A percentile compares a stretch with the other conserved stretches of the same genome.
Conservation (phyloP, 1,140 invertebrate genomes). For the Diabrotica virgifera region DNA sequence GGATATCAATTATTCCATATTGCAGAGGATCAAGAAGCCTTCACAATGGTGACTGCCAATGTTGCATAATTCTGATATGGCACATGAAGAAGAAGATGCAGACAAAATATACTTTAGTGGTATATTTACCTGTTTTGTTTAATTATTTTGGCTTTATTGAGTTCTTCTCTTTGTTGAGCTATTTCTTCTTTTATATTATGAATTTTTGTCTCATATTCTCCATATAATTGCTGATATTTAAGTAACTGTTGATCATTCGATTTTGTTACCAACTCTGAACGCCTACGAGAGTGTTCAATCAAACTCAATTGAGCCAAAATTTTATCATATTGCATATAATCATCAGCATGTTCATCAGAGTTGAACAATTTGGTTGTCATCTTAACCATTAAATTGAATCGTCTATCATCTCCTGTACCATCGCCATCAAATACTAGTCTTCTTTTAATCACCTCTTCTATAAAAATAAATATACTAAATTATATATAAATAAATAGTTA, state of each 20-base stretch:
- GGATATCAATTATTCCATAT: too few relatives aligned
- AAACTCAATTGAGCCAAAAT: conserved; percentile 79
- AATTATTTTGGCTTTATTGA: conserved; percentile 76
- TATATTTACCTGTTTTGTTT: conserved; percentile 69
- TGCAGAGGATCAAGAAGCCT: too few relatives aligned
- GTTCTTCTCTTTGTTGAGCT: conserved; percentile 68
- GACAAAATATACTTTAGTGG: too few relatives aligned
- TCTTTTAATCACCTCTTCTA: conserved; percentile 90
- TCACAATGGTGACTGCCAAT: too few relatives aligned
- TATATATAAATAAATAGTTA: too few relatives aligned
- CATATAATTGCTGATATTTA: conserved; percentile 77
- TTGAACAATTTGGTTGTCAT: conserved; percentile 87
- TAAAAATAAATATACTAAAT: conserved; percentile 46
- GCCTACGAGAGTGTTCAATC: conserved; percentile 84
- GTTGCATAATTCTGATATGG: too few relatives aligned
- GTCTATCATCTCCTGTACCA: conserved; percentile 90
- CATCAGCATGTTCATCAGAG: conserved; percentile 63
- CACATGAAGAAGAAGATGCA: too few relatives aligned
- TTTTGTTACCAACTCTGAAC: conserved; percentile 72
- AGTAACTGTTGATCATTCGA: conserved; percentile 83
- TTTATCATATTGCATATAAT: conserved; percentile 75
- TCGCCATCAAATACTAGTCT: conserved; percentile 91
- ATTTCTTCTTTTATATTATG: conserved; percentile 72
- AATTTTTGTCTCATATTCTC: conserved; percentile 74
- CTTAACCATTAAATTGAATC: conserved; percentile 82